A percentile compares a stretch with the other conserved stretches of the same genome.
Evolutionary conservation across 2,888 invertebrate genomes (phyloP).

Genomic region (Heliconius aoede): DNA sequence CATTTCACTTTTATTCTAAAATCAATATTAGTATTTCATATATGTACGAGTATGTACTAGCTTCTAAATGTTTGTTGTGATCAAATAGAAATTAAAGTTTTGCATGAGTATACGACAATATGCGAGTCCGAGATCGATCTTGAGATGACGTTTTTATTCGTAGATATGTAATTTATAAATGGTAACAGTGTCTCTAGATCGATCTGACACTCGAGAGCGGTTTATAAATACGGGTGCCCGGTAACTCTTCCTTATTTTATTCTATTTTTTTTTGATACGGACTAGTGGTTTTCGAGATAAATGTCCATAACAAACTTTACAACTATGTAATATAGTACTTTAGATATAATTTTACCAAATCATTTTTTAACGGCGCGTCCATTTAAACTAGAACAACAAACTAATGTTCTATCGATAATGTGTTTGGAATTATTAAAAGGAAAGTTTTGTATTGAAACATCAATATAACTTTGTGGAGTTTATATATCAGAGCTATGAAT

Average conservation of each 20-base stretch:
- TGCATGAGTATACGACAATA: too few relatives aligned
- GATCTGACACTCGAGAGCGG: too few relatives aligned
- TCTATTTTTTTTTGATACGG: too few relatives aligned
- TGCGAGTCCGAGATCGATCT: too few relatives aligned
- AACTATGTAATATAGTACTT: background rate
- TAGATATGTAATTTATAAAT: too few relatives aligned
- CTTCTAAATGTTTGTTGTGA: background rate
- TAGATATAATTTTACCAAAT: background rate
- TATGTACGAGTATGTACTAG: background rate
- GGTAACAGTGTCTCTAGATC: too few relatives aligned
- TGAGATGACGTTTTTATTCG: too few relatives aligned
- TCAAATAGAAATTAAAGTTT: background rate
- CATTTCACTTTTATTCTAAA: slow-evolving; percentile 6
- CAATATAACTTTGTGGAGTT: background rate
- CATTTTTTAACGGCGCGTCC: background rate
- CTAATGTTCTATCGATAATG: slow-evolving; percentile 10
- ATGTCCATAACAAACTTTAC: too few relatives aligned
- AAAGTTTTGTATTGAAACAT: background rate
- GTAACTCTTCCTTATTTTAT: too few relatives aligned
- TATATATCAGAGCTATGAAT: background rate
- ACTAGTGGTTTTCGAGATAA: too few relatives aligned
- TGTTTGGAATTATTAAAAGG: slow-evolving; percentile 13
- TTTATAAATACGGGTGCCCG: too few relatives aligned
- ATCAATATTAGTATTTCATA: slow-evolving; percentile 26
- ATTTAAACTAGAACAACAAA: background rate